These are phyloP conservation scores for Trilocha varians DNA, from an alignment of 2,888 invertebrate species.

Conservation along the genomic window DNA sequence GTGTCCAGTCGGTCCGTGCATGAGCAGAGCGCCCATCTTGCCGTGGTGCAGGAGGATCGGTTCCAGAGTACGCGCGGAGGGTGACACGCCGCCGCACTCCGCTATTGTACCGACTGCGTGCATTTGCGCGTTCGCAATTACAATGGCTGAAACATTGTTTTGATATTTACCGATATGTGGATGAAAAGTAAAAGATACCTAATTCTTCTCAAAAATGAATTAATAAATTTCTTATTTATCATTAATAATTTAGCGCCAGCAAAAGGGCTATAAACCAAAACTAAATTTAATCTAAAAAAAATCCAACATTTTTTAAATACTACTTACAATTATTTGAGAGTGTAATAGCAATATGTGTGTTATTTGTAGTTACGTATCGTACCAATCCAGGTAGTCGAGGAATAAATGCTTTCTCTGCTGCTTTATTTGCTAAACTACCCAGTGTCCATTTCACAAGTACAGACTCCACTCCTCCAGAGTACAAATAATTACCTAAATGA, in stretches of 20 bases:
- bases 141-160: constrained; percentile 40
- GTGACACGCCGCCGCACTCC: constrained; percentile 60
- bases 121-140: constrained; percentile 51
- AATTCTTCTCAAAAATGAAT: neutral
- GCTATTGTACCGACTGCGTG: constrained; percentile 49
- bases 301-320: neutral
- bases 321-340: constrained; percentile 64
- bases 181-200: constrained; percentile 1
- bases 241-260: no score
- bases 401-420: constrained; percentile 49
- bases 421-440: constrained; percentile 40
- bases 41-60: constrained; percentile 42
- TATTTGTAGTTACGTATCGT: constrained; percentile 44
- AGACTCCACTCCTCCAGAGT: constrained; percentile 62
- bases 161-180: neutral
- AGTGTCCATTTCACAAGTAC: constrained; percentile 63
- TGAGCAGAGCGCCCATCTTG: constrained; percentile 39
- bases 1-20: constrained; percentile 57
- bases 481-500: constrained; percentile 50
- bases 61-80: constrained; percentile 37
- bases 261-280: no score
- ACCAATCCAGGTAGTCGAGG: constrained; percentile 59
- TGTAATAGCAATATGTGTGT: constrained; percentile 46
- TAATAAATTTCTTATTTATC: no score
- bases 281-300: no score